These are phyloP conservation scores for Eristalis pertinax DNA, from an alignment of 2,888 invertebrate species.

Conservation along the genomic window DNA sequence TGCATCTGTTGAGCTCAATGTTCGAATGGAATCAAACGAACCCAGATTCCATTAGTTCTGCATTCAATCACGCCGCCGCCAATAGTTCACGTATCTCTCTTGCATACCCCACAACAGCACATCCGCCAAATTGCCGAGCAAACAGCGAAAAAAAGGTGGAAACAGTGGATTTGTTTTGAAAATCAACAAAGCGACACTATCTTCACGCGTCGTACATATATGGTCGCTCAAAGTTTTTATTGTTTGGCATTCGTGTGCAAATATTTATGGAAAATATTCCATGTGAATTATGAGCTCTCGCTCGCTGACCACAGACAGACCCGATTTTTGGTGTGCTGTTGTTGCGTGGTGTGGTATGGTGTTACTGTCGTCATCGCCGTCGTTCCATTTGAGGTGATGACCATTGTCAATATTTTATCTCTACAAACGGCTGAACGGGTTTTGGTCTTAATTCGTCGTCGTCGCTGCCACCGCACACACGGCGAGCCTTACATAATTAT, in stretches of 20 bases:
- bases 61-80: constrained; percentile 32
- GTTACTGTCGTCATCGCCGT: constrained; percentile 8
- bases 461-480: not conserved
- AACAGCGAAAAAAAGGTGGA: constrained; percentile 25
- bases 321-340: constrained; percentile 33
- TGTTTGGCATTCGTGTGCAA: constrained; percentile 15
- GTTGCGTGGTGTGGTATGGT: not conserved
- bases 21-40: constrained; percentile 71
- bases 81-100: constrained; percentile 30
- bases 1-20: constrained; percentile 36
- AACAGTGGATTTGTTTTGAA: constrained; percentile 13
- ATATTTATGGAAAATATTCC: constrained; percentile 63
- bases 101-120: not conserved
- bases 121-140: constrained; percentile 43
- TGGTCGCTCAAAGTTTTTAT: constrained; percentile 13
- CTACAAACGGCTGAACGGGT: not conserved
- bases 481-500: constrained; percentile 1
- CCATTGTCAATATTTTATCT: constrained; percentile 47
- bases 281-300: constrained; percentile 17
- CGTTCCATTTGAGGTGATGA: constrained; percentile 38
- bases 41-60: constrained; percentile 35
- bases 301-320: constrained; percentile 6
- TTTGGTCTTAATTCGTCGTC: not conserved
- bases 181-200: constrained; percentile 29
- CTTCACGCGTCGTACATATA: not conserved